These are phyloP conservation scores for Euura lappo DNA, from an alignment of 1,140 invertebrate species.

Conservation along the genomic window DNA sequence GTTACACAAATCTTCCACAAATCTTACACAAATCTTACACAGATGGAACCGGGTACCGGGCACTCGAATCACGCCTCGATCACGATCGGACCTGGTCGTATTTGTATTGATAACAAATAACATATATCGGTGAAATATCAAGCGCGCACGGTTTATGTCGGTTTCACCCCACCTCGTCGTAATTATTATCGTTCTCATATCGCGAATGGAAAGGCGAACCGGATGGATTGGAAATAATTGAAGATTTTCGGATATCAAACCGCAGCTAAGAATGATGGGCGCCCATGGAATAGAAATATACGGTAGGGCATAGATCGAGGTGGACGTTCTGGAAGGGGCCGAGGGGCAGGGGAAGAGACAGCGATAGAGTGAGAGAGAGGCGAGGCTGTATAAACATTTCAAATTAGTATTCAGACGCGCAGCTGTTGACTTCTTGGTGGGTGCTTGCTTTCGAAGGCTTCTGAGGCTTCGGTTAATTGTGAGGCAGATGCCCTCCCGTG, in stretches of 20 bases:
- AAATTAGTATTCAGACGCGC: constrained; percentile 59
- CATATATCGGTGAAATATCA: not conserved
- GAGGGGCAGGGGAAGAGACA: not conserved
- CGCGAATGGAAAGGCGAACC: no score
- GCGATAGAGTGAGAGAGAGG: not conserved
- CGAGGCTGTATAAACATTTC: constrained; percentile 55
- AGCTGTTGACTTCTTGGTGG: constrained; percentile 54
- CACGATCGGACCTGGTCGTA: not conserved
- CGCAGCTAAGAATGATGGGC: no score
- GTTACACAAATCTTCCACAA: not conserved
- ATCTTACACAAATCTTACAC: constrained; percentile 1
- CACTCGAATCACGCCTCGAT: not conserved
- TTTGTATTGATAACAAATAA: constrained; percentile 6
- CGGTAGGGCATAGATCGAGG: not conserved
- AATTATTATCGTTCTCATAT: no score
- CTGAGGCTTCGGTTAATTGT: constrained; percentile 59
- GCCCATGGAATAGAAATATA: not conserved
- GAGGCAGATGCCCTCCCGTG: constrained; percentile 48
- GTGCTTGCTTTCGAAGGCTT: constrained; percentile 50
- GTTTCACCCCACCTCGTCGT: not conserved
- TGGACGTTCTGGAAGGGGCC: not conserved
- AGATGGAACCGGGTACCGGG: not conserved
- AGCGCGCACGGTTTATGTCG: not conserved
- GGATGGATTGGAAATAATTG: no score
- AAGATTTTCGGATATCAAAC: no score